Evolutionary conservation across 1,140 invertebrate species (phyloP).

Genomic region (Drosophila aff.): DNA sequence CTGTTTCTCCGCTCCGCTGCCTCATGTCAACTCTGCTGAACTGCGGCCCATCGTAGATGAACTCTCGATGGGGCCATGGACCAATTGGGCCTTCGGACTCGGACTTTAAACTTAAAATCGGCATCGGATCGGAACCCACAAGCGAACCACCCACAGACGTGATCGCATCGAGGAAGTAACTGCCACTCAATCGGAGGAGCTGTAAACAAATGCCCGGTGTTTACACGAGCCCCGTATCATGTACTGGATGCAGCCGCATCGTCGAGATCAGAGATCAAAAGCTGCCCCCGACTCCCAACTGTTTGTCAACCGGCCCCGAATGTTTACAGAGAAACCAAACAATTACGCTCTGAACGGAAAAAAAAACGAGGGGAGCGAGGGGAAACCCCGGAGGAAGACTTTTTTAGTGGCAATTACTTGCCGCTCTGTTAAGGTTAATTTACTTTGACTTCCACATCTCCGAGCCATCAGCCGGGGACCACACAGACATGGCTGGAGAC

Average conservation of each 20-base stretch:
- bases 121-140: neutral
- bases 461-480: conserved; percentile 39
- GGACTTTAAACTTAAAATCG: conserved; percentile 1
- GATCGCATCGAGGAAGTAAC: conserved; percentile 36
- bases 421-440: conserved; percentile 48
- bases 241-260: conserved; percentile 35
- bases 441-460: conserved; percentile 43
- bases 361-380: neutral
- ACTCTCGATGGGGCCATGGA: conserved; percentile 51
- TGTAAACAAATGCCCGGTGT: conserved; percentile 65
- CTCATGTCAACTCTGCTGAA: conserved; percentile 65
- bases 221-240: conserved; percentile 51
- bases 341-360: conserved; percentile 29
- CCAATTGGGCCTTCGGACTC: conserved; percentile 57
- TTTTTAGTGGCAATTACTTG: conserved; percentile 61
- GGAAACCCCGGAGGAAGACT: conserved; percentile 30
- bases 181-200: conserved; percentile 46
- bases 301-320: conserved; percentile 64
- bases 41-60: conserved; percentile 37
- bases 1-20: conserved; percentile 26
- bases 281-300: conserved; percentile 40
- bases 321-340: conserved; percentile 77
- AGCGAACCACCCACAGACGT: conserved; percentile 25
- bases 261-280: conserved; percentile 65
- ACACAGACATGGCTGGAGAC: conserved; percentile 43